phyloP scores from a whole-genome alignment of 2,888 invertebrate species.

The Eurytoma californica region DNA sequence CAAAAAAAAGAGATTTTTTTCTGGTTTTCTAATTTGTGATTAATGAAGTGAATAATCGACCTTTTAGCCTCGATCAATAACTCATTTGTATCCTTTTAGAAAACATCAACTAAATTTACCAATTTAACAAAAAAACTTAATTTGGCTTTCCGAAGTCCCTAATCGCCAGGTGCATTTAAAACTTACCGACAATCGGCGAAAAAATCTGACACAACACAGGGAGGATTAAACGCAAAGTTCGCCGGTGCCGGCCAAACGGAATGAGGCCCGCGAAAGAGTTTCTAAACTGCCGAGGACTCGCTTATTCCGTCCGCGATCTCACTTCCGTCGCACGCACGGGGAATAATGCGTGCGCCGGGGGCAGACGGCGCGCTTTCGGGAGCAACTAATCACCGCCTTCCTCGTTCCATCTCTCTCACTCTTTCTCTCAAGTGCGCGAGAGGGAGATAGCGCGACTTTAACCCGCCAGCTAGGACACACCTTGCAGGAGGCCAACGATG shows the following conservation, averaged over 20 bases:
- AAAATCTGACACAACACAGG: background rate
- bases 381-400: slow-evolving; percentile 33
- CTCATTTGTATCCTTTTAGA: too few relatives aligned
- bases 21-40: too few relatives aligned
- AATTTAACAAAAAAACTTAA: too few relatives aligned
- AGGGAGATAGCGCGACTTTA: slow-evolving; percentile 7
- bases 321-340: slow-evolving; percentile 31
- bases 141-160: too few relatives aligned
- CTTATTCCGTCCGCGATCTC: slow-evolving; percentile 25
- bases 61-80: too few relatives aligned
- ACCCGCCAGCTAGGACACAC: slow-evolving; percentile 21
- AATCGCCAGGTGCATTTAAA: too few relatives aligned
- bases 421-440: background rate
- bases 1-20: too few relatives aligned
- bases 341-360: slow-evolving; percentile 10
- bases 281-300: background rate
- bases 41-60: too few relatives aligned
- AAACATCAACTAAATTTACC: too few relatives aligned
- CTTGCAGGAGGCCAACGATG: slow-evolving; percentile 5
- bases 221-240: background rate
- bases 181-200: background rate
- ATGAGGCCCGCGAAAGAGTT: background rate
- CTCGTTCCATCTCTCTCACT: background rate
- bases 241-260: background rate
- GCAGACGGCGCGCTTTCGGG: slow-evolving; percentile 17